Evolutionary conservation across 2,113 vertebrate species (phyloP).

Genomic region (Meriones unguiculatus): DNA sequence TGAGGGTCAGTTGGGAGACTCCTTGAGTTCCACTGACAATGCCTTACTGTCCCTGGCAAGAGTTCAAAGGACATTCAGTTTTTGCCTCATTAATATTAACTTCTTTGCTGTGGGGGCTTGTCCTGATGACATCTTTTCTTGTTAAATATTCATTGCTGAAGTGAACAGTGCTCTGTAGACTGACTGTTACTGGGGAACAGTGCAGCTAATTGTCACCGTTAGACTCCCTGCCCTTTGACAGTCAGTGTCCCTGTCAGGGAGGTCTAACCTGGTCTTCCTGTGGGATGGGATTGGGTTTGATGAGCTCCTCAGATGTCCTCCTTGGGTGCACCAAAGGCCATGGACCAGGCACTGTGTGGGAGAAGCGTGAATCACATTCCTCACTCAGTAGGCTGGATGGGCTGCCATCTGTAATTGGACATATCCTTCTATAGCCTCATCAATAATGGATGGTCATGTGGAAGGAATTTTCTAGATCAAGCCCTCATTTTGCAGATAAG

Average conservation of each 20-base stretch:
- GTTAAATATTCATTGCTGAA: conserved; percentile 82
- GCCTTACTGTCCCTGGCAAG: conserved; percentile 71
- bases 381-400: fast-evolving
- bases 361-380: fast-evolving
- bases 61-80: conserved; percentile 79
- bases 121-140: conserved; percentile 77
- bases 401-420: background rate
- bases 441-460: fast-evolving
- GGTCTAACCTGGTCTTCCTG: background rate
- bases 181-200: conserved; percentile 61
- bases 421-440: background rate
- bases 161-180: conserved; percentile 43
- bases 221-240: conserved; percentile 15
- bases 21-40: conserved; percentile 71
- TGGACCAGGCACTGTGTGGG: fast-evolving
- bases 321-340: background rate
- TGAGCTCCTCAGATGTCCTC: background rate
- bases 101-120: conserved; percentile 80
- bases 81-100: conserved; percentile 85
- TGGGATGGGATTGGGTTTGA: background rate
- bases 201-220: conserved; percentile 35
- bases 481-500: background rate
- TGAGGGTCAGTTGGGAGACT: conserved; percentile 83
- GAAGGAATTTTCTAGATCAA: background rate
- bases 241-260: background rate